Percentiles rank a stretch among this genome's conserved stretches.
Evolutionary conservation across 2,113 vertebrate species (phyloP).

Genomic region (Malaclemys terrapin): DNA sequence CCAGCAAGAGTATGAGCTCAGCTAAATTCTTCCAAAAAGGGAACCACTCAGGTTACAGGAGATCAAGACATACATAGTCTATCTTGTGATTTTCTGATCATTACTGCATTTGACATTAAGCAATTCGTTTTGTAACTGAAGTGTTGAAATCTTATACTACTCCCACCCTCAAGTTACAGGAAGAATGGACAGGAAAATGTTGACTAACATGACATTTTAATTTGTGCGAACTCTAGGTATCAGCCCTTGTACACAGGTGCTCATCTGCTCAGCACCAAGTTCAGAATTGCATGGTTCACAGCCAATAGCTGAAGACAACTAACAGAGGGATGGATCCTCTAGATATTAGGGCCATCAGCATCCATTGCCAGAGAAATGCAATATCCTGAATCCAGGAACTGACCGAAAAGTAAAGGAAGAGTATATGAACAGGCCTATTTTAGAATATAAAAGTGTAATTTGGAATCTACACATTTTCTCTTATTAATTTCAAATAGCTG

Average conservation of each 20-base stretch:
- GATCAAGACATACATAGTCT: background rate
- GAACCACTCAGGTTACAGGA: background rate
- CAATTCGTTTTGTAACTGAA: conserved; percentile 65
- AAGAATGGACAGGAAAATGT: background rate
- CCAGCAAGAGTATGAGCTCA: background rate
- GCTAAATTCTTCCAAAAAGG: background rate
- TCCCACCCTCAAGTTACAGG: conserved; percentile 25
- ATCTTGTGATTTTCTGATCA: background rate
- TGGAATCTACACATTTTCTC: background rate
- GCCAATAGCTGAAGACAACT: background rate
- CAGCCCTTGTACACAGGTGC: background rate
- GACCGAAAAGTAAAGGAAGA: background rate
- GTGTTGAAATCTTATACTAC: conserved; percentile 51
- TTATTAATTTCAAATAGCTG: background rate
- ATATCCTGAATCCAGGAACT: background rate
- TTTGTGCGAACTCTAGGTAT: background rate
- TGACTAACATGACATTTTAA: background rate
- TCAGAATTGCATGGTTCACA: background rate
- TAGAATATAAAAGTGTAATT: background rate
- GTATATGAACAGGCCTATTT: background rate
- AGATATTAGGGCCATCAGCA: background rate
- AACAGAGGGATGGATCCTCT: background rate
- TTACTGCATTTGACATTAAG: conserved; percentile 43
- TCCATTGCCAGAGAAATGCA: background rate
- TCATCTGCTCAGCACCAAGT: background rate